Evolutionary conservation across 2,888 invertebrate genomes (phyloP), one percentile per base, ranked within the genome.

Genomic region (Corythucha ciliata): DNA sequence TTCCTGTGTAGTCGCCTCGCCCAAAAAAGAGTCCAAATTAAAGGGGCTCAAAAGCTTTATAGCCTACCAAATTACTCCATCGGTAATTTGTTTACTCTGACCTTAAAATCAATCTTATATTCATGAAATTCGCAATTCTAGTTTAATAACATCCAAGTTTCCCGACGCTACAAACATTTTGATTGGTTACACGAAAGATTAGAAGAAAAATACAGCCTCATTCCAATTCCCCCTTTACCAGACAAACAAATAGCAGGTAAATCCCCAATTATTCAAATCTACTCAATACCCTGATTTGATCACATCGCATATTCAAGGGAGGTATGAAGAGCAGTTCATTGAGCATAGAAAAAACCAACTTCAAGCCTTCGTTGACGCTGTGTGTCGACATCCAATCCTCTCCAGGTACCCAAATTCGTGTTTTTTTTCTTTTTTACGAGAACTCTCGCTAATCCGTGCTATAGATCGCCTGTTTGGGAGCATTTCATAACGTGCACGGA

Each of bases 11-110:
- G 86, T 97, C 25, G 85, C 91, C 14, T 93, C 93, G 50, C 96
- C 96, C 5, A 96, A 94, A 67, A 97, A 98, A 68, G 94, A 94
- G 70, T 84, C 89, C 1, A 98, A 98, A 72, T 80, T 97, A 65
- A 94, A 94, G 67, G 97, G 94, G 34, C 79, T 97, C 62, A 97
- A 97, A 71, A 94, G 91, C 64, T 98, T 86, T 65, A 97, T 97
- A 62, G 93, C 93, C 40, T 97, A 97, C 72, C 90, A 93, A 65
- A 69, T 97, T 56, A 94, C 92, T 48, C 94, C 94, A 3, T 89
- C 92, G 57, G 77, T 80, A 69, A 70, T 70, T 63, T 58, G 55
- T 44, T 12, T 48, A 27, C 10, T 18, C n/a, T 10, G 3, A 32
- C 25, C 21, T 4, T 39, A 16, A 7, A 10, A 36, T 7, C n/a